phyloP scores from a whole-genome alignment of 35 echinoderm and acorn worm species.

The Ophioderma brevispina region DNA sequence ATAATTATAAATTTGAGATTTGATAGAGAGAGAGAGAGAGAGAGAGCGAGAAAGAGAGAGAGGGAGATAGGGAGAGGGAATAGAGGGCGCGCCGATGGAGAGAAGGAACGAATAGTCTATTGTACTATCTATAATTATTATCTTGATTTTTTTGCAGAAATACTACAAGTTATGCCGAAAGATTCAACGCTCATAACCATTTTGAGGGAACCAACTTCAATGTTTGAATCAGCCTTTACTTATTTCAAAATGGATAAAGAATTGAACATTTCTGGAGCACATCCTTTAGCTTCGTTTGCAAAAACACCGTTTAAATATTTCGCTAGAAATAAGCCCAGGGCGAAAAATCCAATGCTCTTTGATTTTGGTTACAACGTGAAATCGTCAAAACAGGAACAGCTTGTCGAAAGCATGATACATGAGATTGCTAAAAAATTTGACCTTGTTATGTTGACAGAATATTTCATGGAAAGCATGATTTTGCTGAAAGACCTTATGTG shows the following conservation, averaged over 20 bases:
- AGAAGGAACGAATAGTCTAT: too few species aligned
- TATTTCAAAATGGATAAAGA: constrained; percentile 22
- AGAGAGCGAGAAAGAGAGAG: too few species aligned
- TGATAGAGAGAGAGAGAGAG: too few species aligned
- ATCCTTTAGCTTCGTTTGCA: constrained; percentile 53
- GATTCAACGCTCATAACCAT: constrained; percentile 68
- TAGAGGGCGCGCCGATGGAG: too few species aligned
- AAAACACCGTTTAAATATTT: constrained; percentile 37
- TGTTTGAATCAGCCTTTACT: constrained; percentile 80
- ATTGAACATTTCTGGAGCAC: neutral
- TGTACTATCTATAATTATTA: too few species aligned
- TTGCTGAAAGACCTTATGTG: constrained; percentile 80
- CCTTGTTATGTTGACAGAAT: constrained; percentile 88
- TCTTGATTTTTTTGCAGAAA: too few species aligned
- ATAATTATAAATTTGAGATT: too few species aligned
- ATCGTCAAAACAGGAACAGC: neutral
- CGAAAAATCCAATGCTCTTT: constrained; percentile 78
- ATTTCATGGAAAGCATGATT: constrained; percentile 88
- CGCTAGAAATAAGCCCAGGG: too few species aligned
- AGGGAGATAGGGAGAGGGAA: too few species aligned
- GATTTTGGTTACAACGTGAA: constrained; percentile 59
- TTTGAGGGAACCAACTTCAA: constrained; percentile 67
- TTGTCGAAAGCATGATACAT: constrained; percentile 42
- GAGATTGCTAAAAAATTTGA: constrained; percentile 61
- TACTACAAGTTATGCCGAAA: constrained; percentile 67